These are phyloP conservation scores for Trichopria drosophilae DNA, from an alignment of 2,888 invertebrate species.

Conservation along the genomic window DNA sequence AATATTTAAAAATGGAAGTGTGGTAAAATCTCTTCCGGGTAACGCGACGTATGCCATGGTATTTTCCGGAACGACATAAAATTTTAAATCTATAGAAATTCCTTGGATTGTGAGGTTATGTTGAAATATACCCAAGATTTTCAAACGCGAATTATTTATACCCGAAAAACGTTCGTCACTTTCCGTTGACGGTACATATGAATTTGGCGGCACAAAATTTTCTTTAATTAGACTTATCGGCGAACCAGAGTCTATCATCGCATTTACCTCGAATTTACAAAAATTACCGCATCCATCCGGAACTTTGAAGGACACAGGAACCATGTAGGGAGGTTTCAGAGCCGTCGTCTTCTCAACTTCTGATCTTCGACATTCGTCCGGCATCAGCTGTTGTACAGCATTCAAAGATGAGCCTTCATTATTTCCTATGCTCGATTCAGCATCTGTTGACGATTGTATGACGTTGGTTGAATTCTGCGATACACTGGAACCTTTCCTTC, in stretches of 20 bases:
- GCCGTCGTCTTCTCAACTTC: constrained; percentile 18
- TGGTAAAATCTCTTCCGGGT: too few species aligned
- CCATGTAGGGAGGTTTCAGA: constrained; percentile 2
- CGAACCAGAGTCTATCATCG: constrained; percentile 25
- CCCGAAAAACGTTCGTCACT: constrained; percentile 6
- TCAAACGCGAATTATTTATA: constrained; percentile 8
- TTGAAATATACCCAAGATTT: constrained; percentile 6
- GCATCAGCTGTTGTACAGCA: not conserved
- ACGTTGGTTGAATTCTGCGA: too few species aligned
- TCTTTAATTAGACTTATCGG: constrained; percentile 22
- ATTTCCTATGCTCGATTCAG: too few species aligned
- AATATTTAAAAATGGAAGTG: not conserved
- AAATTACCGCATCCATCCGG: not conserved
- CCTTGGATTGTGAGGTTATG: not conserved
- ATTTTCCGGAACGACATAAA: constrained; percentile 7
- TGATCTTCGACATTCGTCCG: not conserved
- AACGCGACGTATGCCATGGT: constrained; percentile 3
- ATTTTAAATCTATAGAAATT: not conserved
- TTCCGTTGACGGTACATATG: not conserved
- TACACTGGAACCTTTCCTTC: too few species aligned
- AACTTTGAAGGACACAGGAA: constrained; percentile 1
- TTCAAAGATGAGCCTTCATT: too few species aligned
- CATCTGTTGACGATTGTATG: too few species aligned
- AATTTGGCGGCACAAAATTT: constrained; percentile 1
- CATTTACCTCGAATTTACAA: constrained; percentile 7